Percentiles rank a stretch among this genome's conserved stretches.
Evolutionary conservation across 2,888 invertebrate genomes (phyloP).

Genomic region (Athripsodes cinereus): DNA sequence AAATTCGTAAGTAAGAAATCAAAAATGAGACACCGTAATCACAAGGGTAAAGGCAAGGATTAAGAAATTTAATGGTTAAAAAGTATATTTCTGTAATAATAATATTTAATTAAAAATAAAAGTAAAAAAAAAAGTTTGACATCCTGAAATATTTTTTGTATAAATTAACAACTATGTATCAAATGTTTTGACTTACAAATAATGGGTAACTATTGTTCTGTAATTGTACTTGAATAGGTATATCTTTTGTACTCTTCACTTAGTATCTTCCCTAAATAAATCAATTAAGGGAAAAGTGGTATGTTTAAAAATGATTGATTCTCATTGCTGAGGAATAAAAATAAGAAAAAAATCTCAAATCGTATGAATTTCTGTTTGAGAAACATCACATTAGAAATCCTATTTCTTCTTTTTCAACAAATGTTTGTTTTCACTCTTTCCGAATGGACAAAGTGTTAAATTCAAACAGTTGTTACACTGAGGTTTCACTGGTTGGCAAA

Average conservation of each 20-base stretch:
- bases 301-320: no score
- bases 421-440: constrained; percentile 36
- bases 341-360: no score
- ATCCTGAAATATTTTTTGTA: not conserved
- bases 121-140: not conserved
- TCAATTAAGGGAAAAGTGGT: no score
- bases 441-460: constrained; percentile 71
- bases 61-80: constrained; percentile 4
- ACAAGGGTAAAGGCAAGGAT: not conserved
- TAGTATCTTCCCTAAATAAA: no score
- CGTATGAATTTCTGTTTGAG: no score
- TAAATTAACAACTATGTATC: no score
- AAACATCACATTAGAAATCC: no score
- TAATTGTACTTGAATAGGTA: no score
- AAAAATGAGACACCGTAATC: constrained; percentile 16
- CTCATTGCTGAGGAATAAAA: no score
- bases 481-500: constrained; percentile 78
- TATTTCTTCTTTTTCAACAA: constrained; percentile 27
- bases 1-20: constrained; percentile 18
- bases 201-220: no score
- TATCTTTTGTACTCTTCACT: no score
- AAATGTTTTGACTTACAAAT: no score
- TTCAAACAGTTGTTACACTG: constrained; percentile 81
- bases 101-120: not conserved
- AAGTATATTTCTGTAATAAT: not conserved